Conservation (phyloP, 2,113 vertebrate species). For the Gavialis gangeticus region DNA sequence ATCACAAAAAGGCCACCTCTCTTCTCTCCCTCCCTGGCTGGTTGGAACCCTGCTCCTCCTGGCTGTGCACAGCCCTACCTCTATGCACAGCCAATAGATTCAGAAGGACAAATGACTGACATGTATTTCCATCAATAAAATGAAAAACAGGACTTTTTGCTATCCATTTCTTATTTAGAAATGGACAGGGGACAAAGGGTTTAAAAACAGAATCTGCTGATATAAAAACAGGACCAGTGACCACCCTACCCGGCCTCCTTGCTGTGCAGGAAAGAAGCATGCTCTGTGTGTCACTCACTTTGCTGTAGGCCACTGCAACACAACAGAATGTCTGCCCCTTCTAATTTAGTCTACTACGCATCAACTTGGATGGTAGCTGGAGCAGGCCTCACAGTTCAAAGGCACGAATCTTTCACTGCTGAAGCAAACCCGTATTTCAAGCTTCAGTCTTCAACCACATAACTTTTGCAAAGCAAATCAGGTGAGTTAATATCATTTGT, state of each 20-base stretch:
- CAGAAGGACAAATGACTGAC: no score
- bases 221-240: no score
- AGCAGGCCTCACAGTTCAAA: not conserved
- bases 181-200: no score
- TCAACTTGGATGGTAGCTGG: not conserved
- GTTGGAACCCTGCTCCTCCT: no score
- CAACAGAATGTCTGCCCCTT: not conserved
- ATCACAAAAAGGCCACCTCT: no score
- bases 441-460: conserved; percentile 24
- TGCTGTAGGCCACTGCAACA: not conserved
- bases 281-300: not conserved
- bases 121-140: no score
- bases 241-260: not conserved
- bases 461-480: conserved; percentile 1
- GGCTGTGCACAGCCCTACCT: no score
- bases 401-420: conserved; percentile 29
- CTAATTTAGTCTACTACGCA: not conserved
- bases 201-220: no score
- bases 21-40: no score
- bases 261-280: not conserved
- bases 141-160: no score
- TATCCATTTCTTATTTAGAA: no score
- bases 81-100: no score
- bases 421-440: not conserved
- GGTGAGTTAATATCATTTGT: conserved; percentile 21